Evolutionary conservation across 2,113 vertebrate genomes (phyloP).

Genomic region (Tupaia tana): DNA sequence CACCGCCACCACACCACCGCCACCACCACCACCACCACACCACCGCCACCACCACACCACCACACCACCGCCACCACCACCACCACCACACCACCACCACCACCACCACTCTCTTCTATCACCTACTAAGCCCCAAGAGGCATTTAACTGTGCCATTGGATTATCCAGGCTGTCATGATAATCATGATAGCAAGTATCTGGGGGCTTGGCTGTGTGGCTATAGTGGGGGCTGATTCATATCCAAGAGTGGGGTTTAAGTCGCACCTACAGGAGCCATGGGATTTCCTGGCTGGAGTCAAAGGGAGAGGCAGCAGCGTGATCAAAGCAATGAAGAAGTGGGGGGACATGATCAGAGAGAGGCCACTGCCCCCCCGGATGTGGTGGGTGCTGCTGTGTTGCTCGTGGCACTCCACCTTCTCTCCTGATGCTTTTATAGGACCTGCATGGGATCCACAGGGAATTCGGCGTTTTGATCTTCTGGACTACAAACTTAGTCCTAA

Average conservation of each 20-base stretch:
- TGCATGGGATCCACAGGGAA: background rate
- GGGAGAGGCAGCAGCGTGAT: background rate
- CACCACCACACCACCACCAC: too few relatives aligned
- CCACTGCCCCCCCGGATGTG: background rate
- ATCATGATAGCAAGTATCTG: background rate
- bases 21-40: too few relatives aligned
- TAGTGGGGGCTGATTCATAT: background rate
- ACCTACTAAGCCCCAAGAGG: background rate
- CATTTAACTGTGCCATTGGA: background rate
- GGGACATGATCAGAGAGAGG: background rate
- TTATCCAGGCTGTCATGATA: background rate
- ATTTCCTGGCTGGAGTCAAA: background rate
- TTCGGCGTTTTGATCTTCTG: background rate
- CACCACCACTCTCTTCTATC: too few relatives aligned
- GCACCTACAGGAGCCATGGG: background rate
- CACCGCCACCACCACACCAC: rapidly evolving
- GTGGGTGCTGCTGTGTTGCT: background rate
- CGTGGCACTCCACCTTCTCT: background rate
- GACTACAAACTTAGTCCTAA: background rate
- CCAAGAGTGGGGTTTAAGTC: background rate
- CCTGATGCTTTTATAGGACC: background rate
- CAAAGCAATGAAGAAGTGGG: background rate
- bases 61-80: too few relatives aligned
- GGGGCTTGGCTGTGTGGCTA: background rate
- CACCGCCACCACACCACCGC: too few relatives aligned